Conservation (phyloP, 2,113 vertebrate genomes). For the Phrynosoma platyrhinos region DNA sequence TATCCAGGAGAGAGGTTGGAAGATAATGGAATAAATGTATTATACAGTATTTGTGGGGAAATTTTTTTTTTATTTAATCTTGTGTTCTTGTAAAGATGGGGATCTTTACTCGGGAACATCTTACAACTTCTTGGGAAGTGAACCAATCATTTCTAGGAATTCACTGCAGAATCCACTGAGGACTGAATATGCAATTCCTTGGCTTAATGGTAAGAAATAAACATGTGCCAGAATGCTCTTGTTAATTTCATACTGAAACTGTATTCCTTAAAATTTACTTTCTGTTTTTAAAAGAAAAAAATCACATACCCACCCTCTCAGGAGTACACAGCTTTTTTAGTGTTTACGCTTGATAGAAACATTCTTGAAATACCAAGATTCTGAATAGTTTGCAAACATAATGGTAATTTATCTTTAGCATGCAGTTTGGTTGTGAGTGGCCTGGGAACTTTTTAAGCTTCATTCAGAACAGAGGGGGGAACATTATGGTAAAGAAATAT, state of each 20-base stretch:
- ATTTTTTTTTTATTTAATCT: not conserved
- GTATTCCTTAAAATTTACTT: not conserved
- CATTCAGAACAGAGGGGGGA: not conserved
- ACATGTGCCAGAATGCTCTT: not conserved
- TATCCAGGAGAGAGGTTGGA: not conserved
- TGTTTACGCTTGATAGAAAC: not conserved
- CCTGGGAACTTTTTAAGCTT: not conserved
- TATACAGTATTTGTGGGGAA: not conserved
- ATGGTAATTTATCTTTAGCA: not conserved
- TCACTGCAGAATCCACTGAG: conserved; percentile 88
- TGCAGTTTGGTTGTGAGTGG: not conserved
- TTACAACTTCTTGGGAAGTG: conserved; percentile 96
- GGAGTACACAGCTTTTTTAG: not conserved
- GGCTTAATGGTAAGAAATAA: conserved; percentile 92
- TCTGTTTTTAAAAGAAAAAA: not conserved
- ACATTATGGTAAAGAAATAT: not conserved
- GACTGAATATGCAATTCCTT: conserved; percentile 94
- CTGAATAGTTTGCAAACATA: not conserved
- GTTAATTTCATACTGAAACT: not conserved
- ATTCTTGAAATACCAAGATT: not conserved
- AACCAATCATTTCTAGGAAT: conserved; percentile 93
- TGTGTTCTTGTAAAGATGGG: conserved; percentile 81
- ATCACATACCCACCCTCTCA: not conserved
- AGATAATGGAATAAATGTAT: not conserved
- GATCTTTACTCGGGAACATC: conserved; percentile 95